A percentile compares a stretch with the other conserved stretches of the same genome.
Conservation (phyloP, 2,888 invertebrate genomes). For the Cistogaster globosa region DNA sequence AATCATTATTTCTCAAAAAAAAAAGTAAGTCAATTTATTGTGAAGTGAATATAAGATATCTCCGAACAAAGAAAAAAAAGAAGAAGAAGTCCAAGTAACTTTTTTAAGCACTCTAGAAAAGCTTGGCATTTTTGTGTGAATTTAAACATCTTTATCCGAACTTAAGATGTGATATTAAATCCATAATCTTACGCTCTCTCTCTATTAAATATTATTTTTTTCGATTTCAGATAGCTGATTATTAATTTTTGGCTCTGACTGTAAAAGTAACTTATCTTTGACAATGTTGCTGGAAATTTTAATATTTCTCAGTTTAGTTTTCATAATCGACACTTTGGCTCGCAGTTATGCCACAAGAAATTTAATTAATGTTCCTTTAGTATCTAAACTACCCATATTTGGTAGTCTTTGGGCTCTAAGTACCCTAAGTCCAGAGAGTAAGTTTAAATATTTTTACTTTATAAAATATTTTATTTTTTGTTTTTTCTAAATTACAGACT, state of each 20-base stretch:
- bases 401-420: slow-evolving; percentile 76
- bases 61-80: too few species aligned
- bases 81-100: too few species aligned
- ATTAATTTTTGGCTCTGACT: neutral
- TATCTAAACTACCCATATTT: slow-evolving; percentile 77
- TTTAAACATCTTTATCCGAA: too few species aligned
- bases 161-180: too few species aligned
- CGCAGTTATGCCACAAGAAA: slow-evolving; percentile 52
- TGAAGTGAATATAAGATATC: too few species aligned
- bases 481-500: slow-evolving; percentile 41
- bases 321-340: slow-evolving; percentile 41
- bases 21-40: too few species aligned
- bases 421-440: slow-evolving; percentile 79
- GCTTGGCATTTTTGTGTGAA: too few species aligned
- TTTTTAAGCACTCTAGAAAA: too few species aligned
- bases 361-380: slow-evolving; percentile 74
- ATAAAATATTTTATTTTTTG: neutral
- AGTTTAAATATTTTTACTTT: slow-evolving; percentile 43
- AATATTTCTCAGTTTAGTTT: slow-evolving; percentile 39
- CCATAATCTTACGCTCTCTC: too few species aligned
- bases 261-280: neutral
- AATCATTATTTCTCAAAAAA: too few species aligned
- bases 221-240: neutral
- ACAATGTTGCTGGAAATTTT: slow-evolving; percentile 49
- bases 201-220: too few species aligned